Percentiles rank a stretch among this genome's conserved stretches.
Conservation (phyloP, 2,888 invertebrate genomes). For the Cryptus armator region DNA sequence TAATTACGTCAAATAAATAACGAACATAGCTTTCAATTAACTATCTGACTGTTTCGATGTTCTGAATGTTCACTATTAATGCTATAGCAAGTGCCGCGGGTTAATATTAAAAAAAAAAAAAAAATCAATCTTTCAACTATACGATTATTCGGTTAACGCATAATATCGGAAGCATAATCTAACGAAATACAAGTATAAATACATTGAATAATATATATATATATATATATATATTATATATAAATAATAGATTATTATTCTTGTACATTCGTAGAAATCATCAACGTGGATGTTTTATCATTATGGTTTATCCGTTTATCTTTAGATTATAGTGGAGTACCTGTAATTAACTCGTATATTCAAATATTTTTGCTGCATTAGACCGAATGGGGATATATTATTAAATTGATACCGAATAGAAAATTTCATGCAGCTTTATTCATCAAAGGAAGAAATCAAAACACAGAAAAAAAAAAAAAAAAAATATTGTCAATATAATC, state of each 20-base stretch:
- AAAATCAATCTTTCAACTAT: constrained; percentile 70
- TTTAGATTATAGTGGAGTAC: constrained; percentile 60
- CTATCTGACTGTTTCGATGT: constrained; percentile 80
- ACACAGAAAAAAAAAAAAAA: background rate
- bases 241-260: constrained; percentile 67
- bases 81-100: constrained; percentile 42
- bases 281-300: constrained; percentile 51
- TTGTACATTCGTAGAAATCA: constrained; percentile 68
- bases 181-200: constrained; percentile 49
- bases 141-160: constrained; percentile 72
- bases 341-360: constrained; percentile 56
- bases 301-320: constrained; percentile 42
- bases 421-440: constrained; percentile 13
- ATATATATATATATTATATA: constrained; percentile 38
- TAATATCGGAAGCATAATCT: constrained; percentile 69
- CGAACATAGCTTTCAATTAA: constrained; percentile 60
- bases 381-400: constrained; percentile 13
- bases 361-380: constrained; percentile 63
- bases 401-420: constrained; percentile 37
- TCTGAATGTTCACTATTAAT: constrained; percentile 80
- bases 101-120: constrained; percentile 35
- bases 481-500: constrained; percentile 49
- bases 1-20: constrained; percentile 25
- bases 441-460: constrained; percentile 59
- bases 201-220: constrained; percentile 24